phyloP scores from a whole-genome alignment of 2,888 invertebrate species.

The Macrosiphum euphorbiae region DNA sequence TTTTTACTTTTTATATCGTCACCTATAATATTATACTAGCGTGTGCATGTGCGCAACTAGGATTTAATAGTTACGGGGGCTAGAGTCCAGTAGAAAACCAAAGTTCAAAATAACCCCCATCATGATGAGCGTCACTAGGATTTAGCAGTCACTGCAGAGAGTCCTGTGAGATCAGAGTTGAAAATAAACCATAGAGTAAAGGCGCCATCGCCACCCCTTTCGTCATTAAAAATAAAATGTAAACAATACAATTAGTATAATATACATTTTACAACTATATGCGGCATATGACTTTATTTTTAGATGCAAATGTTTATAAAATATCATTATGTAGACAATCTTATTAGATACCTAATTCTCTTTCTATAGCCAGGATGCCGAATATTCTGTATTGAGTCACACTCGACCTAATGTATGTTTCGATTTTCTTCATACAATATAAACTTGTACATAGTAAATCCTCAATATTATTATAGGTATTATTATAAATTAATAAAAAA shows the following conservation, averaged over 20 bases:
- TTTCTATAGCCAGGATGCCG: neutral
- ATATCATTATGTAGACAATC: neutral
- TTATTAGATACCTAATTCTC: neutral
- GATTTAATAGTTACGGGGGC: neutral
- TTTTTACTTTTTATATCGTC: neutral
- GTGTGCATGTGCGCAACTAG: neutral
- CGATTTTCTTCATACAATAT: neutral
- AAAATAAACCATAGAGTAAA: neutral
- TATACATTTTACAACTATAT: neutral
- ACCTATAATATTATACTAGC: neutral
- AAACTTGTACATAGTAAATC: neutral
- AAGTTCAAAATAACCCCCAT: neutral
- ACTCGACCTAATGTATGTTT: neutral
- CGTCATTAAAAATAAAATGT: neutral
- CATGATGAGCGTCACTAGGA: neutral
- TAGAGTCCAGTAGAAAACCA: neutral
- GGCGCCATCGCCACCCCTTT: neutral
- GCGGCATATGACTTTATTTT: neutral
- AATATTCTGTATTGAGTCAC: neutral
- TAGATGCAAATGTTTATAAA: neutral
- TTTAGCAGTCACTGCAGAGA: neutral
- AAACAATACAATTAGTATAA: neutral
- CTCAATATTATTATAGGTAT: neutral
- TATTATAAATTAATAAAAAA: no score
- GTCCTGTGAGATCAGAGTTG: neutral